phyloP scores from a whole-genome alignment of 2,113 vertebrate species.

The Hyperopisus bebe region DNA sequence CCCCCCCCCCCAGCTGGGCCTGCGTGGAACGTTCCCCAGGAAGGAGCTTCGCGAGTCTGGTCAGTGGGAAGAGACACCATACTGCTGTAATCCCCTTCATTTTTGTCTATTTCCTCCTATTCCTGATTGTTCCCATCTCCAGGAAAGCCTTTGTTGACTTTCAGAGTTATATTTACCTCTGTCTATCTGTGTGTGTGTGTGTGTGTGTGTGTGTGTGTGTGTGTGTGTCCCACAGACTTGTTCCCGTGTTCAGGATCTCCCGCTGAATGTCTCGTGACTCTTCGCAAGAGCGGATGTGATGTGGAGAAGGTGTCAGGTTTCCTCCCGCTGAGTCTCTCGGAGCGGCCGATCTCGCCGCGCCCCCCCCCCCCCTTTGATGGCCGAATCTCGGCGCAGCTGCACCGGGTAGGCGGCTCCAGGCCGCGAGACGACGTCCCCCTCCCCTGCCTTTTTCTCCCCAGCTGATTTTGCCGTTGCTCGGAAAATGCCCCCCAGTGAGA shows the following conservation, averaged over 20 bases:
- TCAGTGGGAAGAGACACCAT: constrained; percentile 48
- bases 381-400: constrained; percentile 71
- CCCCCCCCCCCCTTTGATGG: neutral
- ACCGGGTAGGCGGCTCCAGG: constrained; percentile 50
- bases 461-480: constrained; percentile 50
- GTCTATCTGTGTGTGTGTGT: constrained; percentile 37
- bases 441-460: constrained; percentile 27
- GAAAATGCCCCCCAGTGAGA: constrained; percentile 82
- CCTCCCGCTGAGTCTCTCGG: constrained; percentile 35
- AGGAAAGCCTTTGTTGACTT: constrained; percentile 37
- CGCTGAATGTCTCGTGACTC: neutral
- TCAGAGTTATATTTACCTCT: constrained; percentile 49
- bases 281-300: neutral
- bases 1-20: constrained; percentile 38
- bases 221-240: constrained; percentile 26
- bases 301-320: neutral
- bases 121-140: constrained; percentile 66
- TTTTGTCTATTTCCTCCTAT: constrained; percentile 39
- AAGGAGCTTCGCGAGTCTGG: constrained; percentile 47
- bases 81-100: constrained; percentile 46
- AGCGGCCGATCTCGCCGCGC: constrained; percentile 20
- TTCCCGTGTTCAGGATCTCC: constrained; percentile 22
- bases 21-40: constrained; percentile 45
- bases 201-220: constrained; percentile 34
- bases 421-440: constrained; percentile 41